Base-by-base conservation (phyloP, 1,140 invertebrate genomes). In the Triops cancriformis region DNA sequence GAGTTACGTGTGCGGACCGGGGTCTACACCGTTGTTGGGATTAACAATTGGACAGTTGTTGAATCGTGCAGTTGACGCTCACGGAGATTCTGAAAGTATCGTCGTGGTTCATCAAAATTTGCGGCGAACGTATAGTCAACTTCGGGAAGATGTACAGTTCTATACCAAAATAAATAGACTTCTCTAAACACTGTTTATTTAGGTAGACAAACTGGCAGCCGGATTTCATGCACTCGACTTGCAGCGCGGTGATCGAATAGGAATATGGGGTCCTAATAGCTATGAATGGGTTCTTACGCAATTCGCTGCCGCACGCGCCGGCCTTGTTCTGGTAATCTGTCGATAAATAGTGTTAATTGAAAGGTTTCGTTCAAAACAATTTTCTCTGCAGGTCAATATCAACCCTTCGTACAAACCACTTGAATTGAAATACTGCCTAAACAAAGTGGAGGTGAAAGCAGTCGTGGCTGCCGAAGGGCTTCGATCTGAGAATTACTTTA, bases 261-360 rank as follows among this genome's bases (percentile, higher is more conserved):
- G 92, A 0, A 86, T 98, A 14, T 98, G 94, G 93, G 90, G 91
- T 0, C 94, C 95, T 0, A 99, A 98, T 85, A 87, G 88, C 28
- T 82, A 90, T 7, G 90, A 94, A 82, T 99, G 96, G 95, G 86
- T 93, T 5, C 81, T 97, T 0, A 86, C 90, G 0, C 88, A 92
- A 81, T 86, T 94, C 80, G 96, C 91, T 0, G 90, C 92, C 5
- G 89, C 91, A 0, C 90, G 94, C 80, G 90, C 90, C 12, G 97
- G 97, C 0, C 84, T 96, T 0, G 88, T 96, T 78, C 84, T 92
- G 78, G 96, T 94, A 79, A 73, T 28, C 51, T 28, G 27, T 26
- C 74, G 14, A 43, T 9, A 72, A 41, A 64, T 31, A 74, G 9
- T 51, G 12, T 73, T 26, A 26, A 45, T 72, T 6, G 7, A n/a